Percentiles rank a stretch among this genome's conserved stretches.
Conservation (phyloP, 1,140 invertebrate species). For the Aplysia californica region DNA sequence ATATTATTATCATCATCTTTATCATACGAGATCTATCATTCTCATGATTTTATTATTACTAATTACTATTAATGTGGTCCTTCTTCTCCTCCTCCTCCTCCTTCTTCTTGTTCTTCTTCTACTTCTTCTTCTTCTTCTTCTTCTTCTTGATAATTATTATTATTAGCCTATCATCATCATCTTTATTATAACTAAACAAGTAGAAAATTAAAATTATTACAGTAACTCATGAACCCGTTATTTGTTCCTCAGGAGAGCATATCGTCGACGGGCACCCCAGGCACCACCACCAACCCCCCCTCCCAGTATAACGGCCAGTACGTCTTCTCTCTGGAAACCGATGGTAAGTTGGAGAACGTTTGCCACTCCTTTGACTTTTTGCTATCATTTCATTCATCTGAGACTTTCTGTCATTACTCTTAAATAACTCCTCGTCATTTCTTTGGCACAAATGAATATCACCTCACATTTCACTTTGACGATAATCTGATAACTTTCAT, state of each 20-base stretch:
- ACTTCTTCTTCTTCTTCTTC: no score
- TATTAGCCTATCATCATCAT: conserved; percentile 4
- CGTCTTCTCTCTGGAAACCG: conserved; percentile 21
- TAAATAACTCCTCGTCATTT: no score
- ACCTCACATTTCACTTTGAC: neutral
- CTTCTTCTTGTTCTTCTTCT: no score
- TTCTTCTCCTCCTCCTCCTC: no score
- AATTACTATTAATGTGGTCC: no score
- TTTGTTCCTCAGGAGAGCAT: conserved; percentile 22
- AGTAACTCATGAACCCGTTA: neutral
- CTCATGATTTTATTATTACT: no score
- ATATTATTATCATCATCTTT: neutral
- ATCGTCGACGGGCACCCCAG: conserved; percentile 24
- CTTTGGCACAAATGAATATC: no score
- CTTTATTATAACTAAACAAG: neutral
- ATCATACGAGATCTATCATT: no score
- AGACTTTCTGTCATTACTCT: neutral
- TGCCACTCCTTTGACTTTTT: no score
- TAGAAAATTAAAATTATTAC: neutral
- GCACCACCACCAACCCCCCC: neutral
- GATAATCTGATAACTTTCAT: neutral
- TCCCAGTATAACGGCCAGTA: conserved; percentile 10
- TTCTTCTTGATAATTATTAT: neutral
- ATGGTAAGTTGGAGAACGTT: conserved; percentile 15
- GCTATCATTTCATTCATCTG: neutral